These are phyloP conservation scores for Aleadryas rufinucha DNA, from an alignment of 2,113 vertebrate species.

Conservation along the genomic window DNA sequence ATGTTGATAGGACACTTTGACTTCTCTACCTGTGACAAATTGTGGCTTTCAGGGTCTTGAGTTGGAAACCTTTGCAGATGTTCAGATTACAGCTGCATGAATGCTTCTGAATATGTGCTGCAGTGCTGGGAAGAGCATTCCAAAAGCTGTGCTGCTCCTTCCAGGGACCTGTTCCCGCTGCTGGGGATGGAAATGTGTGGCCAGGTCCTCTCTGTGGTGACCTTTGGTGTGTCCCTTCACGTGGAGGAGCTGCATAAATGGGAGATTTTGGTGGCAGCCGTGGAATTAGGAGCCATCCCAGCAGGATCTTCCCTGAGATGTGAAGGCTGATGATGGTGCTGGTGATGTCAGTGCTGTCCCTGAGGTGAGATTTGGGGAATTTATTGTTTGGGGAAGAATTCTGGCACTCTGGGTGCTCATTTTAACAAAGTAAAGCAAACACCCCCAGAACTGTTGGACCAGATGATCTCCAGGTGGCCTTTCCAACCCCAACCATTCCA, in stretches of 20 bases:
- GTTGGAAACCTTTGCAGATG: not conserved
- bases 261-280: not conserved
- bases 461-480: not conserved
- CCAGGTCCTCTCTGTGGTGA: not conserved
- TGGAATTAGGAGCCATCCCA: not conserved
- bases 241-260: not conserved
- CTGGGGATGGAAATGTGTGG: not conserved
- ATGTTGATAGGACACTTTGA: not conserved
- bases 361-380: not conserved
- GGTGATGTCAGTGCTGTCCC: not conserved
- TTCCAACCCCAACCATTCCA: not conserved
- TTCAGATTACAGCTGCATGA: not conserved
- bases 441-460: not conserved
- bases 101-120: not conserved
- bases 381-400: not conserved
- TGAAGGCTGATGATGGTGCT: not conserved
- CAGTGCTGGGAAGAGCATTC: not conserved
- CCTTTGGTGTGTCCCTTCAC: not conserved
- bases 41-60: not conserved
- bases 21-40: too few species aligned
- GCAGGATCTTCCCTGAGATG: not conserved
- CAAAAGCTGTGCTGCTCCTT: not conserved
- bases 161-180: not conserved
- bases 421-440: not conserved
- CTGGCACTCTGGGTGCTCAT: not conserved